Conservation (phyloP, 2,888 invertebrate genomes). For the Drosophila gaucha region DNA sequence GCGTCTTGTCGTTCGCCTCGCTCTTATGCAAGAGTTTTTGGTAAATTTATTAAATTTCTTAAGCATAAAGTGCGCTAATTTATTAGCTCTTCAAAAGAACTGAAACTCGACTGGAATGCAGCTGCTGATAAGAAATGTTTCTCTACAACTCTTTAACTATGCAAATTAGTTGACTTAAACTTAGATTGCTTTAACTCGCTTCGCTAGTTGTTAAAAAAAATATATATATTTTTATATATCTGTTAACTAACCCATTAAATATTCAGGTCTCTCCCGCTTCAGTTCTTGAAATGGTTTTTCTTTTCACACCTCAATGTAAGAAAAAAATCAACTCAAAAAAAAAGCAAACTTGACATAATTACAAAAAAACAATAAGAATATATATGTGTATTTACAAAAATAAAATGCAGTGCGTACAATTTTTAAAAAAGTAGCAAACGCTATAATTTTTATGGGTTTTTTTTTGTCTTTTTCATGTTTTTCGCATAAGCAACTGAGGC, state of each 20-base stretch:
- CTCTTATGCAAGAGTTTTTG: constrained; percentile 48
- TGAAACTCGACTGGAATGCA: background rate
- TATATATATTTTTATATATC: background rate
- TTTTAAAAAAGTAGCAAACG: constrained; percentile 74
- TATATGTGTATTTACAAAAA: constrained; percentile 42
- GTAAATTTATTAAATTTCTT: constrained; percentile 68
- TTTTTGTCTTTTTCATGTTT: constrained; percentile 9
- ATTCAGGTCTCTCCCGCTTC: constrained; percentile 48
- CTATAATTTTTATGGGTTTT: constrained; percentile 50
- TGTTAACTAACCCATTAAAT: constrained; percentile 36
- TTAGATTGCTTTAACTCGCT: constrained; percentile 12
- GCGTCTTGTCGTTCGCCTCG: constrained; percentile 14
- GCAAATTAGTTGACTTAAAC: constrained; percentile 25
- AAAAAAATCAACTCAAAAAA: constrained; percentile 38
- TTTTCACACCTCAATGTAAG: constrained; percentile 49
- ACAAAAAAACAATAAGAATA: constrained; percentile 51
- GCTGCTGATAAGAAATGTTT: constrained; percentile 11
- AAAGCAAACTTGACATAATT: constrained; percentile 77
- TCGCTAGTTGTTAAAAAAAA: background rate
- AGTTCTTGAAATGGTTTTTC: constrained; percentile 31
- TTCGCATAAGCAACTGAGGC: constrained; percentile 27
- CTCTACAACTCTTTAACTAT: constrained; percentile 35
- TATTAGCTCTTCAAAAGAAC: constrained; percentile 48
- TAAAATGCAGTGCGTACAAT: constrained; percentile 68
- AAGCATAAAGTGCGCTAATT: constrained; percentile 62